Conservation (phyloP, 2,888 invertebrate species). For the Folsomia manolachei region DNA sequence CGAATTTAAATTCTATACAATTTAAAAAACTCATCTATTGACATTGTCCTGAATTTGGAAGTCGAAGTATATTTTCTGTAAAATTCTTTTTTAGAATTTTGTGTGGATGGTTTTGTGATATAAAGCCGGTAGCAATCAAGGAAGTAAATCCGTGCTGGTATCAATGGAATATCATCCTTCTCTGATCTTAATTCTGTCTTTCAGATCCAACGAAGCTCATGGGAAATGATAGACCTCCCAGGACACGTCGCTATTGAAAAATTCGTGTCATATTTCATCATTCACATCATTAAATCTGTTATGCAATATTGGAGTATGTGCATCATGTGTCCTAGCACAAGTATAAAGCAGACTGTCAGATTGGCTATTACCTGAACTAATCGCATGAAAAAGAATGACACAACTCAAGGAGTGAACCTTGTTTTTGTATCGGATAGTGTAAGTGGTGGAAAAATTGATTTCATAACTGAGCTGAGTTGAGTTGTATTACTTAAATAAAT, state of each 20-base stretch:
- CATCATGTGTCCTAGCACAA: background rate
- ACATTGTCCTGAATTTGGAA: no score
- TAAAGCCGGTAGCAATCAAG: no score
- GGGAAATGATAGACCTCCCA: background rate
- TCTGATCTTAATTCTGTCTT: no score
- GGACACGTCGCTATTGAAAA: background rate
- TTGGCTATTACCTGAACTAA: constrained; percentile 7
- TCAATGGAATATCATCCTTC: background rate
- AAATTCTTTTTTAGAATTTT: no score
- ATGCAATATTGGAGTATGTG: background rate
- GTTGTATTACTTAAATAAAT: no score
- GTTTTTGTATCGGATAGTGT: background rate
- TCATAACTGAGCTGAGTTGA: no score
- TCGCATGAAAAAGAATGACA: background rate
- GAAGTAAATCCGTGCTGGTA: no score
- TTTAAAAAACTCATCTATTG: no score
- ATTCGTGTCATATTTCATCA: background rate
- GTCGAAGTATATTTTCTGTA: no score
- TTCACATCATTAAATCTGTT: background rate
- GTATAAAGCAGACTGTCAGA: background rate
- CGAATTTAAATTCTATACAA: no score
- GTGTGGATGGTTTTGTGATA: no score
- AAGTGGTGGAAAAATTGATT: no score
- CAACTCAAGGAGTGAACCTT: background rate
- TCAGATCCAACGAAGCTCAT: background rate